Base-by-base conservation (phyloP, 2,888 invertebrate genomes). In the Smittia sp. region DNA sequence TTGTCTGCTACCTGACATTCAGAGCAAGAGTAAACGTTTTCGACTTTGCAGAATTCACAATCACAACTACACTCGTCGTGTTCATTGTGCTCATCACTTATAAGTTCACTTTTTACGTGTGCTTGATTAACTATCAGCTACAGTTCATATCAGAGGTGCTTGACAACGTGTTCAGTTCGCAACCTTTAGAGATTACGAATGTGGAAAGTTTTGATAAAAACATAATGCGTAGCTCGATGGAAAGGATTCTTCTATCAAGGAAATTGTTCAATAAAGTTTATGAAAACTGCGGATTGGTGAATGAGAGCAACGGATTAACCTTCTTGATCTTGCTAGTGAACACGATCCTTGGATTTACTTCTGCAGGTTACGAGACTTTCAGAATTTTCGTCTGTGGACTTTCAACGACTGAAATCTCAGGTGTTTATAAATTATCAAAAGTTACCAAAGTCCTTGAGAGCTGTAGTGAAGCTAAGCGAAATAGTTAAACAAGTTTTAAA, bases 211-310 rank as follows among this genome's bases (percentile, higher is more conserved):
- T 11, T 0, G 15, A 65, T 20, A 7, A 7, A 24, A 62, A 62
- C 18, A 24, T 62, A 32, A 32, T 32, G 9, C 4, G 3, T 32
- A 32, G 9, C 32, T 32, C n/a, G n/a, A n/a, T n/a, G 9, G 4
- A 32, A 32, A 32, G 9, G 32, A 32, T 32, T 32, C 32, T 32
- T 6, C 3, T 32, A 9, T 22, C 38, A 1, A 66, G 39, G 15
- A 68, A 46, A 7, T 25, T 68, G 4, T 68, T 41, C 15, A 68
- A 68, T 7, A n/a, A 46, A 22, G 6, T 68, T 1, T 68, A 41
- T 20, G 68, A 68, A 25, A 68, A 68, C 41, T 39, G 39, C 22
- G 25, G 25, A 3, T 41, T 68, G 22, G 22, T 68, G 6, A 68
- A 68, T 20, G 46, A 68, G 0, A 24, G 46, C 22, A 41, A 24